These are phyloP conservation scores for Corydoras sp. DNA, from an alignment of 2,113 vertebrate species.

Conservation along the genomic window DNA sequence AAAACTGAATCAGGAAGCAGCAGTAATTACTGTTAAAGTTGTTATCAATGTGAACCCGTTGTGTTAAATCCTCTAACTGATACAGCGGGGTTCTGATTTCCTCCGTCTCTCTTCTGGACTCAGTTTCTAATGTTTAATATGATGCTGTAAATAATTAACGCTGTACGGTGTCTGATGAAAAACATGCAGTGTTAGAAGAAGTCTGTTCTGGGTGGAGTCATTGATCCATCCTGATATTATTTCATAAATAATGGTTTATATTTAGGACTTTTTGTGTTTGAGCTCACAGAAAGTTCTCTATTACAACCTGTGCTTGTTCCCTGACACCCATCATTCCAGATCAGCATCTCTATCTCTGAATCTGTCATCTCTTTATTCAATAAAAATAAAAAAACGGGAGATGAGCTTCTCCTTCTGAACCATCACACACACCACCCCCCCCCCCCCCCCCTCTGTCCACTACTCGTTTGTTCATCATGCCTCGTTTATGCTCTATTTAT, in stretches of 20 bases:
- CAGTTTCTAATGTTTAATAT: background rate
- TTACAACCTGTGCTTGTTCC: constrained; percentile 1
- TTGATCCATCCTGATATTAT: background rate
- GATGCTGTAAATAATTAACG: constrained; percentile 2
- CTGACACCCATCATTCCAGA: constrained; percentile 32
- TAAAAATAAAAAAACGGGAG: background rate
- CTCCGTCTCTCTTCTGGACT: too few species aligned
- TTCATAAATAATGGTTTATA: background rate
- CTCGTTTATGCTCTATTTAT: too few species aligned
- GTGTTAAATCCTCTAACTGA: too few species aligned
- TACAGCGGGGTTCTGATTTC: too few species aligned
- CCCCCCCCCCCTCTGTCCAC: background rate
- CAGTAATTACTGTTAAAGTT: too few species aligned
- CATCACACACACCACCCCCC: too few species aligned
- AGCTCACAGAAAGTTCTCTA: too few species aligned
- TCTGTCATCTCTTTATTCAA: background rate
- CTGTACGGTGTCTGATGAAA: too few species aligned
- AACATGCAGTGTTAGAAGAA: background rate
- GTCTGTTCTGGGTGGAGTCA: background rate
- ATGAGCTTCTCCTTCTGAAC: background rate
- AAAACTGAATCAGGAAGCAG: too few species aligned
- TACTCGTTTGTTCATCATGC: background rate
- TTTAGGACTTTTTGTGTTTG: too few species aligned
- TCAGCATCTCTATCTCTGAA: constrained; percentile 27
- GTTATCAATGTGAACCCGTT: too few species aligned